Evolutionary conservation across 1,140 invertebrate genomes (phyloP).

Genomic region (Asbolus verrucosus): DNA sequence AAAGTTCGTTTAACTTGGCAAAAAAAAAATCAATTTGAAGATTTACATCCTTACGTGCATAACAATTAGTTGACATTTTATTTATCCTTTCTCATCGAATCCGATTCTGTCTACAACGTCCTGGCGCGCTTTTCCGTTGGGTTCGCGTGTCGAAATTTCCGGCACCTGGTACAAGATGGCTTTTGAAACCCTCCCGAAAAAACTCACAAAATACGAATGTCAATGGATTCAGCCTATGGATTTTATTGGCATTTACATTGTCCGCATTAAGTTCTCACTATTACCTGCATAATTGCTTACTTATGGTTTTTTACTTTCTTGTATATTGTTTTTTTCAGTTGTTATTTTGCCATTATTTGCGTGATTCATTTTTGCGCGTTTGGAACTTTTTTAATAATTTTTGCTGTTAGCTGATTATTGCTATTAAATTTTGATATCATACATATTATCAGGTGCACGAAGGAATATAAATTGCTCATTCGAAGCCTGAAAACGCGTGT

Average conservation of each 20-base stretch:
- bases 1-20: no score
- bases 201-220: conserved; percentile 30
- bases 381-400: no score
- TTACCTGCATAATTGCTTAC: not conserved
- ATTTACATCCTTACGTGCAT: not conserved
- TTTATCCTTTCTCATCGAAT: conserved; percentile 29
- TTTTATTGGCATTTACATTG: conserved; percentile 13
- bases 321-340: no score
- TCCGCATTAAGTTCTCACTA: not conserved
- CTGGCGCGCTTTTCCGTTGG: conserved; percentile 11
- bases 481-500: conserved; percentile 3
- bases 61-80: conserved; percentile 34
- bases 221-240: conserved; percentile 27
- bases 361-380: no score
- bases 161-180: conserved; percentile 48
- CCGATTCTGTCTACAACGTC: conserved; percentile 20
- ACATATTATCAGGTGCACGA: no score
- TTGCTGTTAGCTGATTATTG: no score
- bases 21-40: no score
- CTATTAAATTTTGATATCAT: no score
- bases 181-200: conserved; percentile 26
- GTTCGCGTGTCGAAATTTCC: conserved; percentile 39
- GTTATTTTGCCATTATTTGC: no score
- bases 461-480: conserved; percentile 3
- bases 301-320: not conserved